These are phyloP conservation scores for Epirrhoe alternata DNA, from an alignment of 2,888 invertebrate genomes.

Conservation along the genomic window DNA sequence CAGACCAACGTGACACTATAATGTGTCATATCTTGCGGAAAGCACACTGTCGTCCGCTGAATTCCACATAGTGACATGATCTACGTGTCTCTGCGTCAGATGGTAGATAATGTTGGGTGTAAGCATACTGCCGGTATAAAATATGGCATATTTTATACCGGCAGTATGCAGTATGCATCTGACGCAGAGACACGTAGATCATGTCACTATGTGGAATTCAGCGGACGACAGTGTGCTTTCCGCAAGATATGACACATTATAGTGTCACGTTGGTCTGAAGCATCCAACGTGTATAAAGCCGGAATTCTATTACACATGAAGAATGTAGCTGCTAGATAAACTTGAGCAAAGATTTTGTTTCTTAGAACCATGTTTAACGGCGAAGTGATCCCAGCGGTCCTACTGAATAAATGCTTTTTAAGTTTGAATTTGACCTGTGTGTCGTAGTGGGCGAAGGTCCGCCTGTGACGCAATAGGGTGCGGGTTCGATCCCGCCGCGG, in stretches of 20 bases:
- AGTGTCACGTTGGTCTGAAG: background rate
- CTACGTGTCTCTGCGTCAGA: constrained; percentile 5
- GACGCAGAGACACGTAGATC: constrained; percentile 8
- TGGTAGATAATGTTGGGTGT: too few relatives aligned
- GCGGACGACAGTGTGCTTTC: constrained; percentile 6
- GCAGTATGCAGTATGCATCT: background rate
- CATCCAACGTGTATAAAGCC: background rate
- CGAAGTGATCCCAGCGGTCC: too few relatives aligned
- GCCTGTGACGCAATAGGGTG: too few relatives aligned
- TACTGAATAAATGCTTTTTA: too few relatives aligned
- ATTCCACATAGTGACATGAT: constrained; percentile 9
- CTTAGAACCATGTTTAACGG: background rate
- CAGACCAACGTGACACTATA: background rate
- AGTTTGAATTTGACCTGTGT: too few relatives aligned
- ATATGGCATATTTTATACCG: background rate
- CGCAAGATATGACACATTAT: constrained; percentile 2
- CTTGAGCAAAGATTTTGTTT: background rate
- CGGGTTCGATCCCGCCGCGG: too few relatives aligned
- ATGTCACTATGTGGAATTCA: constrained; percentile 5
- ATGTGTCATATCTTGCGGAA: constrained; percentile 5
- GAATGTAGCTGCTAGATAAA: background rate
- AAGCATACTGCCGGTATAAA: background rate
- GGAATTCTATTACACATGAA: background rate
- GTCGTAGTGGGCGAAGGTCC: too few relatives aligned
- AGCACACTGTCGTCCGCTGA: constrained; percentile 5